These are phyloP conservation scores for Hypanus sabinus DNA, from an alignment of 2,113 vertebrate species.

Conservation along the genomic window DNA sequence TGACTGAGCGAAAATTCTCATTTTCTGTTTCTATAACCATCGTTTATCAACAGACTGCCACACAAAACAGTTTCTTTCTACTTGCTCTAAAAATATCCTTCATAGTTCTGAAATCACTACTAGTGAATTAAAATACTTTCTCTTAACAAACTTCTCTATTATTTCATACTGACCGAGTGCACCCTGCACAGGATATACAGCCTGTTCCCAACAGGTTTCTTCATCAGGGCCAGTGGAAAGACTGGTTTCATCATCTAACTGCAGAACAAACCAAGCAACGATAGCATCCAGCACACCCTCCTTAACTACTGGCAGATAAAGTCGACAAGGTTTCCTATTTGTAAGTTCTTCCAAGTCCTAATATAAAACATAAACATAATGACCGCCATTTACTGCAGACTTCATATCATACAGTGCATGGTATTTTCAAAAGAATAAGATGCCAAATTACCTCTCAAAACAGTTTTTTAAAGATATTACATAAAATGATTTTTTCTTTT, in stretches of 20 bases:
- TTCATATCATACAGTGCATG: neutral
- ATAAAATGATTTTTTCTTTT: neutral
- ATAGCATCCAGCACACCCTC: slow-evolving; percentile 77
- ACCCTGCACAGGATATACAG: slow-evolving; percentile 82
- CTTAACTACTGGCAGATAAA: slow-evolving; percentile 60
- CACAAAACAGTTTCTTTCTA: neutral
- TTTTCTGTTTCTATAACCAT: neutral
- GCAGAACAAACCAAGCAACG: slow-evolving; percentile 90
- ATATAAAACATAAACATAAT: slow-evolving; percentile 39
- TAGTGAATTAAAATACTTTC: neutral
- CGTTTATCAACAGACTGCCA: neutral
- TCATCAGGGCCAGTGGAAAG: slow-evolving; percentile 84
- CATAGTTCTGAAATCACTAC: neutral
- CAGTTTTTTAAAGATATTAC: neutral
- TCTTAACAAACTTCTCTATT: neutral
- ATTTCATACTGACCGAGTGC: slow-evolving; percentile 57
- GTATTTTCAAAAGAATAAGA: neutral
- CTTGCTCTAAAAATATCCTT: neutral
- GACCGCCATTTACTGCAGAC: neutral
- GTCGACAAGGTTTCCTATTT: slow-evolving; percentile 56
- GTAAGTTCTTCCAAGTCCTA: slow-evolving; percentile 85
- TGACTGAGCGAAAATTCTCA: neutral
- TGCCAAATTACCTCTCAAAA: neutral
- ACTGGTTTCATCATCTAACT: slow-evolving; percentile 78
- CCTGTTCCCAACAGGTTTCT: slow-evolving; percentile 96